A percentile compares a stretch with the other conserved stretches of the same genome.
phyloP scores from a whole-genome alignment of 2,797 vertebrate genomes.

The Acanthurus tractus region DNA sequence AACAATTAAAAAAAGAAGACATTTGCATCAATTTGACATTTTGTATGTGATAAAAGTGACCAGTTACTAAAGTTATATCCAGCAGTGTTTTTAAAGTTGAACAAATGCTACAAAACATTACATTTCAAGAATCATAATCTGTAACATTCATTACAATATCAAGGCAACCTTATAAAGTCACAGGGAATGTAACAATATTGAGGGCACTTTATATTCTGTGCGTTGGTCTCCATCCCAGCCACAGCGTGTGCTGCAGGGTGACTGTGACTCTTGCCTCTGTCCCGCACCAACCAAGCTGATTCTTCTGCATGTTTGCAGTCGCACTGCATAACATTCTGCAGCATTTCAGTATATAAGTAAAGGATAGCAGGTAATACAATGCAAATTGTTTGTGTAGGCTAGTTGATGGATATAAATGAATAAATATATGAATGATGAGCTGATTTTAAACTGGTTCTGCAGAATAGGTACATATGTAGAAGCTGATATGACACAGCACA shows the following conservation, averaged over 20 bases:
- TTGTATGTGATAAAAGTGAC: conserved; percentile 11
- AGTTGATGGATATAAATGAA: not conserved
- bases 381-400: not conserved
- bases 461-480: not conserved
- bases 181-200: conserved; percentile 49
- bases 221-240: conserved; percentile 38
- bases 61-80: not conserved
- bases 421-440: conserved; percentile 17
- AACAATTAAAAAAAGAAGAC: conserved; percentile 9
- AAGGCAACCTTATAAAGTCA: not conserved
- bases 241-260: conserved; percentile 15
- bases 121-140: conserved; percentile 6
- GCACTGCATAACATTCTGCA: conserved; percentile 20
- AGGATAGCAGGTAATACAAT: conserved; percentile 28
- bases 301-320: not conserved
- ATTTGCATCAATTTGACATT: not conserved
- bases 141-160: conserved; percentile 17
- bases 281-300: not conserved
- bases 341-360: conserved; percentile 29
- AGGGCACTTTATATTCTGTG: conserved; percentile 19
- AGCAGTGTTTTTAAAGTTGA: conserved; percentile 20
- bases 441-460: conserved; percentile 6
- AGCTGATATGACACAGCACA: conserved; percentile 4
- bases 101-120: conserved; percentile 17
- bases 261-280: not conserved